Conservation (phyloP, 2,888 invertebrate species). For the Chaitophorus viminalis region DNA sequence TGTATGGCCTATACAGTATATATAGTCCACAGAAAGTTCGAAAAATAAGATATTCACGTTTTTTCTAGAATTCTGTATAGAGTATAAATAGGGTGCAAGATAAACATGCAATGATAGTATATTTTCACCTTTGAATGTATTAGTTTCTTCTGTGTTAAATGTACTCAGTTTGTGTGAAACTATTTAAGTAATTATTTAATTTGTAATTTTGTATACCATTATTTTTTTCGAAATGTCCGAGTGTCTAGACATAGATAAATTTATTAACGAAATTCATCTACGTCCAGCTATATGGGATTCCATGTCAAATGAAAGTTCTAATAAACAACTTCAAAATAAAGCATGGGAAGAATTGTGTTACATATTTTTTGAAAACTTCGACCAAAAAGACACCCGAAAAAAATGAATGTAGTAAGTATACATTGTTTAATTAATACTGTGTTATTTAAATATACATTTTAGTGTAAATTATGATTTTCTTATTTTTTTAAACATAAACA, state of each 20-base stretch:
- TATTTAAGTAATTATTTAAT: constrained; percentile 1
- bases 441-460: constrained; percentile 35
- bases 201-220: background rate
- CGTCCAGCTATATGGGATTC: constrained; percentile 7
- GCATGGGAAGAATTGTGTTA: constrained; percentile 35
- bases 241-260: constrained; percentile 34
- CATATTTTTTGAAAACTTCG: constrained; percentile 5
- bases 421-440: constrained; percentile 27
- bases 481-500: no score
- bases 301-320: constrained; percentile 13
- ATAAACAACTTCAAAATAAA: constrained; percentile 31
- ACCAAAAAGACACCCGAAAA: constrained; percentile 22
- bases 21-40: constrained; percentile 13
- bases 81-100: constrained; percentile 16
- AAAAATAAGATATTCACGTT: constrained; percentile 24
- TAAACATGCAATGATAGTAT: background rate
- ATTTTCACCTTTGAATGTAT: background rate
- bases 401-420: constrained; percentile 36
- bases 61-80: constrained; percentile 23
- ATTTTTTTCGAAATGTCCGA: constrained; percentile 24
- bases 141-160: constrained; percentile 12
- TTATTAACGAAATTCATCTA: constrained; percentile 35
- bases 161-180: constrained; percentile 9
- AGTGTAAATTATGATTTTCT: constrained; percentile 12
- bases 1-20: constrained; percentile 19